Evolutionary conservation across 2,888 invertebrate species (phyloP).

Genomic region (Tribolium freemani): DNA sequence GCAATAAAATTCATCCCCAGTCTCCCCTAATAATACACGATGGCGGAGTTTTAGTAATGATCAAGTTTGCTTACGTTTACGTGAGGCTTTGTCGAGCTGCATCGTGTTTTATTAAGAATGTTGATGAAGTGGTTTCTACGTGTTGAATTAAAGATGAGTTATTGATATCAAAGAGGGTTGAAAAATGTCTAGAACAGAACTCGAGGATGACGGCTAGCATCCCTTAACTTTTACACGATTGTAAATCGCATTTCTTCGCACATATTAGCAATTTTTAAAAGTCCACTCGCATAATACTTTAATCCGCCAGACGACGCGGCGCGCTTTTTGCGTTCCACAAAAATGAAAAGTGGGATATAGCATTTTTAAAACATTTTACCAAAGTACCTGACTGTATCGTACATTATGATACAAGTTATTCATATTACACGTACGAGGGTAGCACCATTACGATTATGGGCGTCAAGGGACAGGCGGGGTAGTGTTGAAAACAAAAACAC

Average conservation of each 20-base stretch:
- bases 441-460: background rate
- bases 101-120: conserved; percentile 33
- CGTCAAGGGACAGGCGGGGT: background rate
- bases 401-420: background rate
- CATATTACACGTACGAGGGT: background rate
- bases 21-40: conserved; percentile 6
- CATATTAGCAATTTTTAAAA: too few species aligned
- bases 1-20: conserved; percentile 27
- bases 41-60: conserved; percentile 30
- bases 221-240: conserved; percentile 6
- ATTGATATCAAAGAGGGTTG: conserved; percentile 31
- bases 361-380: background rate
- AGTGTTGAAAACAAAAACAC: background rate
- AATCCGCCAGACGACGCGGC: too few species aligned
- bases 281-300: too few species aligned
- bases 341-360: too few species aligned
- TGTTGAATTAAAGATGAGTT: conserved; percentile 44
- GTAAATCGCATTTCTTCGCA: background rate
- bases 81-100: conserved; percentile 24
- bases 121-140: conserved; percentile 37
- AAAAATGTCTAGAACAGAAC: conserved; percentile 7
- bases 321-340: too few species aligned
- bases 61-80: conserved; percentile 33
- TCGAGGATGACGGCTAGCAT: background rate
- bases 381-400: background rate